A percentile compares a stretch with the other conserved stretches of the same genome.
phyloP scores from a whole-genome alignment of 2,888 invertebrate species.

The Tipula vernalis region DNA sequence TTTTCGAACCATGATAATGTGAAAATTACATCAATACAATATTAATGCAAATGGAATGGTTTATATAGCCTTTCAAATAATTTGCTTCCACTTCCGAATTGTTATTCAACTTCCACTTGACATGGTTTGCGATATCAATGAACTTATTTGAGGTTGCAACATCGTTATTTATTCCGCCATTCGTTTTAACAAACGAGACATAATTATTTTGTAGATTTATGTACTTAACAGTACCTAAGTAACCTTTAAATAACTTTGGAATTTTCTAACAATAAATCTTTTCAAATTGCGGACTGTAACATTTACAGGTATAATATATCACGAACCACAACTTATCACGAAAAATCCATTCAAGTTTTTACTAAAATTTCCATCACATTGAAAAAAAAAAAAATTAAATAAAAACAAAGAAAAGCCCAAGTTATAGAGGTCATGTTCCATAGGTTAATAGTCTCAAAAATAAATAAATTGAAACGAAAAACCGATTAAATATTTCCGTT shows the following conservation, averaged over 20 bases:
- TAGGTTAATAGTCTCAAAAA: background rate
- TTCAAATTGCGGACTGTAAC: background rate
- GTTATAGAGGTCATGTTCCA: background rate
- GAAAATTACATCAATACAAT: background rate
- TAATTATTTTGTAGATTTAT: background rate
- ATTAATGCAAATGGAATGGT: background rate
- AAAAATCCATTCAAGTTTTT: background rate
- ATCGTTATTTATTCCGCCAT: background rate
- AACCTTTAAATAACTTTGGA: background rate
- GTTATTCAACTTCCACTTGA: background rate
- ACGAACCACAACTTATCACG: background rate
- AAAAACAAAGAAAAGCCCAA: background rate
- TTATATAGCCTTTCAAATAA: background rate
- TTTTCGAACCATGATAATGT: background rate
- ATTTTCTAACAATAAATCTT: background rate
- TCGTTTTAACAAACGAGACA: background rate
- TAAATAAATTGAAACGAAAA: background rate
- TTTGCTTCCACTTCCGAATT: background rate
- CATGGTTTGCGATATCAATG: background rate
- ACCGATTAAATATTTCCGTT: background rate
- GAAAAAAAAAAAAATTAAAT: background rate
- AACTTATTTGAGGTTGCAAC: background rate
- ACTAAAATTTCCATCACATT: background rate
- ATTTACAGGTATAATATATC: background rate
- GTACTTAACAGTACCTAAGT: background rate